phyloP scores from a whole-genome alignment of 2,888 invertebrate genomes.

The Lepetodrilus schrolli region DNA sequence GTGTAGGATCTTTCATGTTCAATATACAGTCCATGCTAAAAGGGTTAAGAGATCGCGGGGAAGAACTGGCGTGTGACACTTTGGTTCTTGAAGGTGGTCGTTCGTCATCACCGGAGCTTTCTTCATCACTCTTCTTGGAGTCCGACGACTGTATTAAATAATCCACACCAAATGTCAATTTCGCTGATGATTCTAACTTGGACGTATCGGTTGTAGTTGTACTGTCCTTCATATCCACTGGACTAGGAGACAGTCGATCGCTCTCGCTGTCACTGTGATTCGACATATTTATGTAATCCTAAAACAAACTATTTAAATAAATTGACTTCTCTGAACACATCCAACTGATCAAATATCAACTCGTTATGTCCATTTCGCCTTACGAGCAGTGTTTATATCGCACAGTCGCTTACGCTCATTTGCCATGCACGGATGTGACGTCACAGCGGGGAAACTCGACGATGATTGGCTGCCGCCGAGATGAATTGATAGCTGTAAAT shows the following conservation, averaged over 20 bases:
- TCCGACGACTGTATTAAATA: background rate
- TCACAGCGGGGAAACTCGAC: background rate
- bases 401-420: background rate
- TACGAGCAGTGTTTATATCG: slow-evolving; percentile 16
- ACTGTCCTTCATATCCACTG: background rate
- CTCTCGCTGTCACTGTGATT: slow-evolving; percentile 18
- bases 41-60: background rate
- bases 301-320: too few species aligned
- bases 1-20: background rate
- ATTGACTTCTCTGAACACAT: too few species aligned
- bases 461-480: slow-evolving; percentile 2
- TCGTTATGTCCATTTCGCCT: background rate
- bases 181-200: slow-evolving; percentile 10
- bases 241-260: background rate
- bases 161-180: slow-evolving; percentile 31
- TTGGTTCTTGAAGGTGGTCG: too few species aligned
- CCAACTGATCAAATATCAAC: background rate
- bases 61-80: too few species aligned
- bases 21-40: slow-evolving; percentile 34
- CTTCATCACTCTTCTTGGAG: background rate
- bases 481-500: slow-evolving; percentile 29
- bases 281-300: too few species aligned
- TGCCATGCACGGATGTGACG: slow-evolving; percentile 27
- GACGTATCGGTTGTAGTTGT: background rate
- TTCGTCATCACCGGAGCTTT: background rate